Evolutionary conservation across 1,140 invertebrate species (phyloP).

Genomic region (Potamilus streckersoni): DNA sequence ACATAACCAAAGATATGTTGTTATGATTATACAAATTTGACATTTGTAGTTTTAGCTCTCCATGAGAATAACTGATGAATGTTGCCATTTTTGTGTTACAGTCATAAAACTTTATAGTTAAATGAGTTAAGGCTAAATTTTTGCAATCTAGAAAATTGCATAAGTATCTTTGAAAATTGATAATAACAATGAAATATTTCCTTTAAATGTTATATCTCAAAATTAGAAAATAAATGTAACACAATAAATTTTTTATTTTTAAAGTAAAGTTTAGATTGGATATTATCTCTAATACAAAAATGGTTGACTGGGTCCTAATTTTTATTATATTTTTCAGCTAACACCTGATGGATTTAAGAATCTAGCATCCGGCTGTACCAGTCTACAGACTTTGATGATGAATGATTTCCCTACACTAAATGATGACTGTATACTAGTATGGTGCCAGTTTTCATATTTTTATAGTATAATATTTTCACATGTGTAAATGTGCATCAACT

Average conservation of each 20-base stretch:
- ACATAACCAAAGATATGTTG: too few relatives aligned
- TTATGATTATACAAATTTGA: too few relatives aligned
- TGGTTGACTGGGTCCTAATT: background rate
- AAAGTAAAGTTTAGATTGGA: background rate
- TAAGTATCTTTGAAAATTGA: too few relatives aligned
- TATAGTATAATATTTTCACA: too few relatives aligned
- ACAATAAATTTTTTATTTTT: background rate
- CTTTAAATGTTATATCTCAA: background rate
- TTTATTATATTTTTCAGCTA: slow-evolving; percentile 45
- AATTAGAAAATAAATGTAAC: too few relatives aligned
- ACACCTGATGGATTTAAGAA: slow-evolving; percentile 62
- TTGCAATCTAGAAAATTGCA: too few relatives aligned
- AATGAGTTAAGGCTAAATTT: too few relatives aligned
- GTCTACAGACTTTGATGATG: slow-evolving; percentile 57
- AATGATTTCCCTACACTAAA: slow-evolving; percentile 64
- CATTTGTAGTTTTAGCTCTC: too few relatives aligned
- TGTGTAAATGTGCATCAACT: too few relatives aligned
- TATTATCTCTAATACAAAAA: background rate
- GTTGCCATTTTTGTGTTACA: too few relatives aligned
- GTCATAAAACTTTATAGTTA: too few relatives aligned
- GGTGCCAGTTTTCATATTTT: background rate
- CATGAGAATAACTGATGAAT: too few relatives aligned
- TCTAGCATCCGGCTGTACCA: slow-evolving; percentile 58
- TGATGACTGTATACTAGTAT: slow-evolving; percentile 62
- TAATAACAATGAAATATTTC: background rate